Conservation (phyloP, 2,888 invertebrate genomes). For the Diachrysia chrysitis region DNA sequence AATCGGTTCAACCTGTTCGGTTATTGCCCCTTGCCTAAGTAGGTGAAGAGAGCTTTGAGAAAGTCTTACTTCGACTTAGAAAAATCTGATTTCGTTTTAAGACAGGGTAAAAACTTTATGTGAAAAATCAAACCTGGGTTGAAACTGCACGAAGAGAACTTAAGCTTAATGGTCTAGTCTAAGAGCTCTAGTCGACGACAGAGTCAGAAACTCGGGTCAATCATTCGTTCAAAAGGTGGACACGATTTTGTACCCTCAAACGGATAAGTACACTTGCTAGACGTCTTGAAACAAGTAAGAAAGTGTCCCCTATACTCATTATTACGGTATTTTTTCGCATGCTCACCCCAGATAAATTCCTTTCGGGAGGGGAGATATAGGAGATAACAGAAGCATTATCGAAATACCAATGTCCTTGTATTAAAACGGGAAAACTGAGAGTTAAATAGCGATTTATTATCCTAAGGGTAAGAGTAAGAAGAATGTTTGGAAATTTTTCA, state of each 20-base stretch:
- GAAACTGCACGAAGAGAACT: background rate
- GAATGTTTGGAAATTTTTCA: constrained; percentile 59
- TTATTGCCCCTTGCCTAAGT: constrained; percentile 32
- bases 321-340: constrained; percentile 86
- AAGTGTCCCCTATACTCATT: constrained; percentile 82
- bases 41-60: constrained; percentile 36
- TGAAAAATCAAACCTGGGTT: background rate
- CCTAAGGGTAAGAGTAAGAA: constrained; percentile 59
- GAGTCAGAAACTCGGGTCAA: background rate
- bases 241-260: constrained; percentile 5
- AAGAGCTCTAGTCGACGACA: background rate
- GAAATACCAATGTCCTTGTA: constrained; percentile 87
- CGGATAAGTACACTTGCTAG: constrained; percentile 50
- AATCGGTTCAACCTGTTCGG: constrained; percentile 53
- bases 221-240: constrained; percentile 14
- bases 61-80: constrained; percentile 13
- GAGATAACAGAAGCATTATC: constrained; percentile 87
- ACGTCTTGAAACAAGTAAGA: constrained; percentile 66
- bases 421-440: constrained; percentile 85
- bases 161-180: background rate
- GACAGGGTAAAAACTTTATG: background rate
- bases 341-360: constrained; percentile 83
- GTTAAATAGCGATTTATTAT: constrained; percentile 86
- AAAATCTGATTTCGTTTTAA: background rate
- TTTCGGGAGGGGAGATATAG: constrained; percentile 78